Evolutionary conservation across 2,888 invertebrate species (phyloP).

Genomic region (Abscondita cerata): DNA sequence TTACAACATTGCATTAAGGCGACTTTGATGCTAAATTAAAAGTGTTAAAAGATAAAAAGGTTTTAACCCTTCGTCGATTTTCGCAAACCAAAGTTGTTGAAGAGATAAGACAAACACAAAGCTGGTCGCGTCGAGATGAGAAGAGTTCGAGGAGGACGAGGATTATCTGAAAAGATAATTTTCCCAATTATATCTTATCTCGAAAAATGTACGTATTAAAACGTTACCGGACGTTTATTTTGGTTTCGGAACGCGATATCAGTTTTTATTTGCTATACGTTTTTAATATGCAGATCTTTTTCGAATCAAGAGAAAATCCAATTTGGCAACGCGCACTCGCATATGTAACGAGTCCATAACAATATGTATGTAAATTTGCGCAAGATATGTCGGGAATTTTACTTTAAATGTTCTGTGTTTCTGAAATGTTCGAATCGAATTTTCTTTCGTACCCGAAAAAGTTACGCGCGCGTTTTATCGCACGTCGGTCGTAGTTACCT

Average conservation of each 20-base stretch:
- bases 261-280: slow-evolving; percentile 13
- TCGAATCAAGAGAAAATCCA: slow-evolving; percentile 28
- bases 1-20: not conserved
- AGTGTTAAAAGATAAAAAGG: no score
- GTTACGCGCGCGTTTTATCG: no score
- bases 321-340: slow-evolving; percentile 26
- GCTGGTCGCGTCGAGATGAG: slow-evolving; percentile 31
- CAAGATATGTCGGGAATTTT: slow-evolving; percentile 36
- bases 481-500: no score
- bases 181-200: slow-evolving; percentile 29
- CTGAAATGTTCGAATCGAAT: slow-evolving; percentile 8
- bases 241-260: not conserved
- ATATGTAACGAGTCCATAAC: slow-evolving; percentile 29
- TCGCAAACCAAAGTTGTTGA: slow-evolving; percentile 11
- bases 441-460: no score
- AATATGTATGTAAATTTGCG: slow-evolving; percentile 36
- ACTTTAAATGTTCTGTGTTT: slow-evolving; percentile 32
- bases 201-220: slow-evolving; percentile 19
- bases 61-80: no score
- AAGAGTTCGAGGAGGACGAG: slow-evolving; percentile 30
- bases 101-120: slow-evolving; percentile 19
- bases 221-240: slow-evolving; percentile 11
- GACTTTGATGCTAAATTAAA: no score
- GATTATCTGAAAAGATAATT: slow-evolving; percentile 28
- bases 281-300: slow-evolving; percentile 26